Evolutionary conservation across 2,113 vertebrate genomes (phyloP), one percentile per base, ranked within the genome.

Genomic region (Periophthalmus modestus): DNA sequence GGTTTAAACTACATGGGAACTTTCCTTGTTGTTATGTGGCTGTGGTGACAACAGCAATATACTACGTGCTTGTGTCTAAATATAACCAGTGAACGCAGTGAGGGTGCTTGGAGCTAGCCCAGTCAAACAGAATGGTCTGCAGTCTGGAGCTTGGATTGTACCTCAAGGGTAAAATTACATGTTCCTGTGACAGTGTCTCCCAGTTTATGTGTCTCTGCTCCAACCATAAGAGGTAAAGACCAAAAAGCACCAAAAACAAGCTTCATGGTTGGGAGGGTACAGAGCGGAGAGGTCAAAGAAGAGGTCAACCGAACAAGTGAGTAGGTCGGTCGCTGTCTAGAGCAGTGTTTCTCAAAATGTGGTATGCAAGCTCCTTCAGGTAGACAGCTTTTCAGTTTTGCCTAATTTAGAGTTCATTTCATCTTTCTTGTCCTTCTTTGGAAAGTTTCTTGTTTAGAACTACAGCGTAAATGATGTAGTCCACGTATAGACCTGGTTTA

Each of bases 81-180:
- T 86, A 87, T 87, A 90, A 74, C 83, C 80, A 48, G 71, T 57
- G 78, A 66, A 67, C 74, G 75, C 77, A 79, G 79, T 66, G 77
- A 84, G 77, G 77, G 77, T 83, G 61, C 65, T 72, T 63, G 57
- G 73, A 88, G 82, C 87, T 81, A 83, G 77, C 88, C 87, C 83
- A 82, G 84, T 88, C 85, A 87, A 86, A 90, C 82, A 85, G 76
- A 81, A 87, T 73, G 81, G 82, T 82, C 82, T 36, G 19, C 67
- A 81, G 79, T 84, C 82, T 80, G 78, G 34, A 76, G 85, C 82
- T 82, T 19, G 52, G 84, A 79, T 83, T 84, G 85, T 86, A 89
- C 89, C 84, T 88, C 80, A 83, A 84, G 89, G 86, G 86, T 92
- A 82, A 92, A 92, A 92, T 92, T 89, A 91, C 88, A 92, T 18